Percentiles rank a stretch among this genome's conserved stretches.
phyloP scores from a whole-genome alignment of 2,113 vertebrate species.

The Stigmatopora argus region DNA sequence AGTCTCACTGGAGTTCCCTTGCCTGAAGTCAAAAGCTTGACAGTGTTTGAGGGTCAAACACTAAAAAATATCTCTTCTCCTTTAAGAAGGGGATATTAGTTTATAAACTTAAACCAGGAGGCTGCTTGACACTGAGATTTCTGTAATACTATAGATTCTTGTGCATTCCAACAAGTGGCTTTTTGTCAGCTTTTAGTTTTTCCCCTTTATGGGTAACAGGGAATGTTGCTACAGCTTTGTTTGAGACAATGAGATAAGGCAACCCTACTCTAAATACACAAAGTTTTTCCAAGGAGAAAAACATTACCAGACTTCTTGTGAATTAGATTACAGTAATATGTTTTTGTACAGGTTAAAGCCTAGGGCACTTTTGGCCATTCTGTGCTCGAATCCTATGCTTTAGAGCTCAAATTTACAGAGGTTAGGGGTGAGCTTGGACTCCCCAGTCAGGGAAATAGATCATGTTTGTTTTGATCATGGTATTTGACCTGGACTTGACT shows the following conservation, averaged over 20 bases:
- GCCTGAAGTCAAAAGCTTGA: slow-evolving; percentile 59
- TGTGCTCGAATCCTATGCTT: slow-evolving; percentile 32
- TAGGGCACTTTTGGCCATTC: slow-evolving; percentile 42
- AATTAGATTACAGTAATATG: slow-evolving; percentile 63
- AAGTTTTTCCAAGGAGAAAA: slow-evolving; percentile 52
- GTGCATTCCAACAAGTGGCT: slow-evolving; percentile 13
- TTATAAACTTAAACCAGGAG: slow-evolving; percentile 66
- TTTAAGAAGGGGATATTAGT: slow-evolving; percentile 55
- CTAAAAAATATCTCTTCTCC: slow-evolving; percentile 59
- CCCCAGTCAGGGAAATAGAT: slow-evolving; percentile 50
- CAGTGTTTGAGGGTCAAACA: slow-evolving; percentile 58
- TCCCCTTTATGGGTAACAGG: slow-evolving; percentile 5
- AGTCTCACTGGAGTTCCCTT: slow-evolving; percentile 51
- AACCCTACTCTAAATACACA: slow-evolving; percentile 34
- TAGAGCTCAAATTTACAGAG: slow-evolving; percentile 33
- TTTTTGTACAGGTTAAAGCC: slow-evolving; percentile 40
- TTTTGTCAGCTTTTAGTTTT: background rate
- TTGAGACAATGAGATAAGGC: slow-evolving; percentile 37
- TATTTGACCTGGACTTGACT: slow-evolving; percentile 64
- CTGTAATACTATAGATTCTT: slow-evolving; percentile 47
- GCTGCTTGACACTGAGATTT: slow-evolving; percentile 57
- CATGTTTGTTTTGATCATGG: slow-evolving; percentile 64
- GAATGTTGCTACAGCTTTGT: slow-evolving; percentile 26
- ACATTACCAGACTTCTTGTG: slow-evolving; percentile 56
- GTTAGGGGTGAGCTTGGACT: slow-evolving; percentile 46